A percentile compares a stretch with the other conserved stretches of the same genome.
phyloP scores from a whole-genome alignment of 2,888 invertebrate species.

The Anarsia innoxiella region DNA sequence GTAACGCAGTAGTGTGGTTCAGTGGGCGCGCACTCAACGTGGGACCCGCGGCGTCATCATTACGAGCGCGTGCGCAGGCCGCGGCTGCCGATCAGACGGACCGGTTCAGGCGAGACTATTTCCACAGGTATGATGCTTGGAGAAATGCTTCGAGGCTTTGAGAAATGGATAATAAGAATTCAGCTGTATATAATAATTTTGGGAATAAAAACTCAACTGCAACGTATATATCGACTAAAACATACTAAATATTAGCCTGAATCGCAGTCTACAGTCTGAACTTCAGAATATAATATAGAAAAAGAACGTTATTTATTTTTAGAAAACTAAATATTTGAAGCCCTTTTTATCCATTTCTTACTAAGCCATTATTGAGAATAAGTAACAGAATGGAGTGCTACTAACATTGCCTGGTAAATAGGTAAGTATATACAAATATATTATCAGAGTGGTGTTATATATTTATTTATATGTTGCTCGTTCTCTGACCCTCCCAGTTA shows the following conservation, averaged over 20 bases:
- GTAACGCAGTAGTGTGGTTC: conserved; percentile 62
- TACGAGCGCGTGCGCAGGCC: conserved; percentile 90
- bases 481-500: conserved; percentile 37
- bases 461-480: conserved; percentile 25
- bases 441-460: background rate
- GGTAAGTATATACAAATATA: background rate
- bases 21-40: conserved; percentile 81
- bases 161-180: no score
- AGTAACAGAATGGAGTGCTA: conserved; percentile 24
- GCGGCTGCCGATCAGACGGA: conserved; percentile 70
- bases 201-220: no score
- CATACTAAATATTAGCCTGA: no score
- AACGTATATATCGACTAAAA: no score
- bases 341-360: conserved; percentile 5
- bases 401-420: conserved; percentile 32
- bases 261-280: no score
- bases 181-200: no score
- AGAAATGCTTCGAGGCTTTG: no score
- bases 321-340: no score
- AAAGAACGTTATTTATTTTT: no score
- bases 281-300: no score
- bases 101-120: conserved; percentile 80
- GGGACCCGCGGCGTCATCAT: conserved; percentile 92
- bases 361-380: background rate
- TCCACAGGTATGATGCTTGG: conserved; percentile 64